Percentiles rank a stretch among this genome's conserved stretches.
phyloP scores from a whole-genome alignment of 2,113 vertebrate species.

The Balaenoptera acutorostrata region DNA sequence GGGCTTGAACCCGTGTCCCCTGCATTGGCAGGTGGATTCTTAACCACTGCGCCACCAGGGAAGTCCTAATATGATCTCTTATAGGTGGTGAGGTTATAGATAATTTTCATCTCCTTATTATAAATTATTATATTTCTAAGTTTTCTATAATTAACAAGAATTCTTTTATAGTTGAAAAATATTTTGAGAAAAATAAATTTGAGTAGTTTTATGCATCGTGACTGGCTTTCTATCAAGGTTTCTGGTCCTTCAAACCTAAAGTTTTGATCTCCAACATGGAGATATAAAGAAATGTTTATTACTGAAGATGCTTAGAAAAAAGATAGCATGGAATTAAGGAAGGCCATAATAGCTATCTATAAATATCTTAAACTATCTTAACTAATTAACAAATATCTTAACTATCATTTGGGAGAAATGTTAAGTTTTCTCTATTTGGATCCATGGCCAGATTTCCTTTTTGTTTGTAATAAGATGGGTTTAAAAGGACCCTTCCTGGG shows the following conservation, averaged over 20 bases:
- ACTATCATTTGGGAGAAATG: not conserved
- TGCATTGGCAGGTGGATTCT: too few relatives aligned
- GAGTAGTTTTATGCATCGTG: not conserved
- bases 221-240: not conserved
- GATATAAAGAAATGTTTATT: not conserved
- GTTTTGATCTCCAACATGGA: not conserved
- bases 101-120: not conserved
- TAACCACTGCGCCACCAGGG: too few relatives aligned
- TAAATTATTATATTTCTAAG: not conserved
- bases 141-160: not conserved
- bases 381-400: not conserved
- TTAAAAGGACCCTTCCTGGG: not conserved
- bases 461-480: not conserved
- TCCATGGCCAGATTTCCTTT: not conserved
- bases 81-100: not conserved
- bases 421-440: not conserved
- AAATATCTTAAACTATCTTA: not conserved
- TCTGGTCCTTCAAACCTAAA: not conserved
- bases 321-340: not conserved
- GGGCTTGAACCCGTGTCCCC: too few relatives aligned
- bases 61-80: not conserved
- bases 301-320: not conserved
- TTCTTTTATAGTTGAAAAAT: not conserved
- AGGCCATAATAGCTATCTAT: not conserved
- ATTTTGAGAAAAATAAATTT: not conserved